A percentile compares a stretch with the other conserved stretches of the same genome.
Conservation (phyloP, 2,113 vertebrate species). For the Saguinus midas region DNA sequence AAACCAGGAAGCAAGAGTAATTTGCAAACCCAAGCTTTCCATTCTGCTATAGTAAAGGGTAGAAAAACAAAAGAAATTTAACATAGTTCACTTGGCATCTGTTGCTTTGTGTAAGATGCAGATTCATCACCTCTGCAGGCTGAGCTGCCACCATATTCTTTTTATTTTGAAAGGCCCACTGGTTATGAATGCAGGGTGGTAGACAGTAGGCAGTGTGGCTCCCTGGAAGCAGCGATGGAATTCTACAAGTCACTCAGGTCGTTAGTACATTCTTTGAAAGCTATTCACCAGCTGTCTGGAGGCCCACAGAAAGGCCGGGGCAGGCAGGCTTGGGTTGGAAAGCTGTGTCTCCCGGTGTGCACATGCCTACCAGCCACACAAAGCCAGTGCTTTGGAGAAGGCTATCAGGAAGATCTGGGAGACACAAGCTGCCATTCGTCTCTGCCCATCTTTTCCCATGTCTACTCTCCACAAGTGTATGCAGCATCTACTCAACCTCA, state of each 20-base stretch:
- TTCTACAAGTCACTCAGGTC: neutral
- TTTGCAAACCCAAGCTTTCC: neutral
- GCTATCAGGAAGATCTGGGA: neutral
- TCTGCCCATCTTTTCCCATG: neutral
- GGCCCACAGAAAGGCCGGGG: neutral
- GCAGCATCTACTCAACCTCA: neutral
- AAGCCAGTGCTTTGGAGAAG: neutral
- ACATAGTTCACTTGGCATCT: neutral
- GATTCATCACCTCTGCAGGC: neutral
- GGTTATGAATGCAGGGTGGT: neutral
- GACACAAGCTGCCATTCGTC: fast-evolving
- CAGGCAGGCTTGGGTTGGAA: fast-evolving
- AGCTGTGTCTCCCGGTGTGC: neutral
- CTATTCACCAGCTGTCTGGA: neutral
- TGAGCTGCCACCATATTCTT: neutral
- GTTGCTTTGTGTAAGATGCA: neutral
- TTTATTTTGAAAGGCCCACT: neutral
- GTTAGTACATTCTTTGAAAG: neutral
- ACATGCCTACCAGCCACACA: no score
- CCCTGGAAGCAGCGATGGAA: neutral
- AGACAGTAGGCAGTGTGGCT: neutral
- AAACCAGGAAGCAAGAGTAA: neutral
- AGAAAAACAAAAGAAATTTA: neutral
- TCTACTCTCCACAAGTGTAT: neutral
- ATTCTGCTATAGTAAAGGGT: neutral